Conservation (phyloP, 2,888 invertebrate genomes). For the Hoplodrina blanda region DNA sequence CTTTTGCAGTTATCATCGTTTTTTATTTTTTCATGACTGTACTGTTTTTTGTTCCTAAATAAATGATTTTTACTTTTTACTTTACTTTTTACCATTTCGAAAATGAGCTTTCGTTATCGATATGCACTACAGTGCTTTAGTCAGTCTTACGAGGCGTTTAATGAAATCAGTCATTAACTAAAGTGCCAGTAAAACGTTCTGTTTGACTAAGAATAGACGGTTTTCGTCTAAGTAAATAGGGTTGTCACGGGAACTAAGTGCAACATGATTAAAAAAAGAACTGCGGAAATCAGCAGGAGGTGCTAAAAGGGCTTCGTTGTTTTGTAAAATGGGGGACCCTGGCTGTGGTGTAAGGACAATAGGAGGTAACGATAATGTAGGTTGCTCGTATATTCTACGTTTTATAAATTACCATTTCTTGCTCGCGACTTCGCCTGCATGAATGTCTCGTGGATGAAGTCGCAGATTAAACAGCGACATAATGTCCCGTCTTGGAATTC, state of each 20-base stretch:
- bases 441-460: too few relatives aligned
- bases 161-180: conserved; percentile 87
- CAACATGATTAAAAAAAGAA: conserved; percentile 33
- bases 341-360: neutral
- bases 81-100: conserved; percentile 76
- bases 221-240: conserved; percentile 61
- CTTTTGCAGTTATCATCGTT: too few relatives aligned
- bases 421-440: too few relatives aligned
- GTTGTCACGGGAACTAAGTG: conserved; percentile 32
- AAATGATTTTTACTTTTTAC: too few relatives aligned
- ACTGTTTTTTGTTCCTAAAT: too few relatives aligned
- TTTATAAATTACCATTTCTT: too few relatives aligned
- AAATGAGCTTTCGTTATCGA: conserved; percentile 79
- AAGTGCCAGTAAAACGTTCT: conserved; percentile 78
- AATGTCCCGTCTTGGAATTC: too few relatives aligned
- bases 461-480: too few relatives aligned
- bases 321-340: conserved; percentile 14
- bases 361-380: neutral
- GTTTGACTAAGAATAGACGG: conserved; percentile 73
- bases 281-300: conserved; percentile 33
- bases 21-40: too few relatives aligned
- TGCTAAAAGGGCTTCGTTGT: conserved; percentile 19
- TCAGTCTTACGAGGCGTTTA: conserved; percentile 77
- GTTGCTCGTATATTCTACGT: neutral
- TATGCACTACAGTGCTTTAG: conserved; percentile 72